Evolutionary conservation across 2,797 vertebrate genomes (phyloP), one percentile per base, ranked within the genome.

Genomic region (Molossus alvarezi): DNA sequence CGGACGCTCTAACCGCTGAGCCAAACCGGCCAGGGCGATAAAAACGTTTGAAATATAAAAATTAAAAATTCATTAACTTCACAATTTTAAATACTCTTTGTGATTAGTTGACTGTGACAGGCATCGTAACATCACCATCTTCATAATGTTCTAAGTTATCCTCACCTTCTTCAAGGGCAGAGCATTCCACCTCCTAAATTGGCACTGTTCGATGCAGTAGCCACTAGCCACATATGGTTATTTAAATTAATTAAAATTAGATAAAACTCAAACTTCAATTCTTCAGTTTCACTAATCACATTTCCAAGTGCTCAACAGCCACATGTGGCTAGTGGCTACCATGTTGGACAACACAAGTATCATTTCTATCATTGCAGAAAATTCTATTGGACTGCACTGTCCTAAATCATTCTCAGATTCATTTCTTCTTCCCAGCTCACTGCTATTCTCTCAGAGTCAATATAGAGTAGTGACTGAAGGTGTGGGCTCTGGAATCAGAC

Each of bases 241-340:
- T 86, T 67, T 64, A 65, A 67, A 53, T 58, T 75, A 64, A 72
- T 73, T 89, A 18, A 80, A 80, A 72, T 85, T 23, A 73, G 48
- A 65, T 73, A 51, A 80, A 89, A 79, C 41, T 41, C 57, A 41
- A 21, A 33, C 17, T 89, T 85, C 23, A 48, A 0, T 89, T n/a
- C 21, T 53, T 89, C 6, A 84, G 17, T 72, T 33, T 9, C 7
- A 15, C 14, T 41, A 48, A 51, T 73, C n/a, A 2, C 29, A 67
- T 93, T 84, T 72, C 48, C 65, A 79, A 65, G 14, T 41, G 18
- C 20, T 55, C 23, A 62, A 9, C 62, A 71, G 85, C 33, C 71
- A 79, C 64, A 0, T 29, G n/a, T 20, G 23, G 64, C 72, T 65
- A 5, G 41, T 21, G 25, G 29, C 64, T 15, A 25, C 41, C 8